Evolutionary conservation across 64 coral and sea anemone species (phyloP).

Genomic region (Hydrozoanthus tunicans): DNA sequence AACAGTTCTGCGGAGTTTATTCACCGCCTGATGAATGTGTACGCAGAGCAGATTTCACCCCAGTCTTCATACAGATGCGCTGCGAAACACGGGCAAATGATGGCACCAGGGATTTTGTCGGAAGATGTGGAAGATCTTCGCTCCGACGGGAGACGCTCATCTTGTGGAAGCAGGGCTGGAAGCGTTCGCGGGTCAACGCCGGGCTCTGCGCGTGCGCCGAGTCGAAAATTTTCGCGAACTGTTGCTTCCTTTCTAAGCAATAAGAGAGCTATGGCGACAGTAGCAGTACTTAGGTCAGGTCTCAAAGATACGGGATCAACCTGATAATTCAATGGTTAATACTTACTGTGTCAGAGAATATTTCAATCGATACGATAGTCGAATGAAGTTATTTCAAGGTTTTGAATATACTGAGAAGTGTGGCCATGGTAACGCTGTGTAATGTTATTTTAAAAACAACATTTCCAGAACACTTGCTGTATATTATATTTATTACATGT

Average conservation of each 20-base stretch:
- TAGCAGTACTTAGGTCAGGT: constrained; percentile 30
- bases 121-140: constrained; percentile 12
- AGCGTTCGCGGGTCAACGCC: constrained; percentile 22
- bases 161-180: constrained; percentile 33
- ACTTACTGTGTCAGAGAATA: background rate
- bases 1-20: constrained; percentile 19
- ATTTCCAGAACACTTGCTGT: too few species aligned
- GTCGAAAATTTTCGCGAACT: constrained; percentile 41
- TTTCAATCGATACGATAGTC: too few species aligned
- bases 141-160: background rate
- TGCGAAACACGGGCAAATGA: background rate
- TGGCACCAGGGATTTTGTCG: background rate
- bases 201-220: constrained; percentile 4
- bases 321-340: background rate
- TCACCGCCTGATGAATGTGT: constrained; percentile 47
- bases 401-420: too few species aligned
- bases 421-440: too few species aligned
- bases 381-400: too few species aligned
- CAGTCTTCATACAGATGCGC: constrained; percentile 34
- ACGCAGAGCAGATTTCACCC: constrained; percentile 41
- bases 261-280: constrained; percentile 33
- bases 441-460: too few species aligned
- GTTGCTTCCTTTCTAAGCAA: constrained; percentile 49
- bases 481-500: too few species aligned
- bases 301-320: constrained; percentile 24